Base-by-base conservation (phyloP, 2,888 invertebrate species). In the Malthinus flaveolus region DNA sequence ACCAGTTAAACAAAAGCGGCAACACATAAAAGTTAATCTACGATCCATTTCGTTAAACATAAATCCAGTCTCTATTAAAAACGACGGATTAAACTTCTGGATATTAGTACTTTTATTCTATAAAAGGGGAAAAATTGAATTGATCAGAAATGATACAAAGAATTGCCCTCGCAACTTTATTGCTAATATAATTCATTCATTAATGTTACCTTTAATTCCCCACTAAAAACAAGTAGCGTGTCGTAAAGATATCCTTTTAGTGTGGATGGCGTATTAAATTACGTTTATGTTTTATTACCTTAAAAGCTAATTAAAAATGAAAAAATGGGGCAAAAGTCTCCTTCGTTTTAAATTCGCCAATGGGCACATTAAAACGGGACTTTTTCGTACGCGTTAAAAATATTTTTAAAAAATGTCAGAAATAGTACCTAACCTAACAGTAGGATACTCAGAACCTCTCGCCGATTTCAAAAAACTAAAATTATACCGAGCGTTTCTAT, bases 171-270 rank as follows among this genome's bases (percentile, higher is more conserved):
- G 33, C 34, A 23, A 13, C 23, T 60, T 60, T 60, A 60, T 60
- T 60, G 32, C 60, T 39, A 56, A 55, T 60, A 60, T 56, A 60
- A 56, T 60, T 60, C 60, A 60, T 60, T 60, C 56, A 56, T 56
- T 60, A 52, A 59, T 59, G 59, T 59, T 55, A 59, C 59, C 59
- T 59, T 55, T 55, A 59, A 59, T 55, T 59, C 59, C 50, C 47
- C 55, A 59, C 55, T 55, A 59, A 42, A 23, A 59, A 54, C 55
- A 45, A 50, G 55, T 50, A 59, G 50, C 55, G 55, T 54, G 44
- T 55, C 54, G 42, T 59, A 59, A 59, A 59, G 59, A 59, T 59
- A 59, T 59, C 55, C 49, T 59, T 59, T 59, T 59, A 59, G 49
- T 54, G 46, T 35, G 36, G 42, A 48, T 45, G 45, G 49, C 53